A percentile compares a stretch with the other conserved stretches of the same genome.
Evolutionary conservation across 2,888 invertebrate genomes (phyloP).

Genomic region (Silvanus unidentatus): DNA sequence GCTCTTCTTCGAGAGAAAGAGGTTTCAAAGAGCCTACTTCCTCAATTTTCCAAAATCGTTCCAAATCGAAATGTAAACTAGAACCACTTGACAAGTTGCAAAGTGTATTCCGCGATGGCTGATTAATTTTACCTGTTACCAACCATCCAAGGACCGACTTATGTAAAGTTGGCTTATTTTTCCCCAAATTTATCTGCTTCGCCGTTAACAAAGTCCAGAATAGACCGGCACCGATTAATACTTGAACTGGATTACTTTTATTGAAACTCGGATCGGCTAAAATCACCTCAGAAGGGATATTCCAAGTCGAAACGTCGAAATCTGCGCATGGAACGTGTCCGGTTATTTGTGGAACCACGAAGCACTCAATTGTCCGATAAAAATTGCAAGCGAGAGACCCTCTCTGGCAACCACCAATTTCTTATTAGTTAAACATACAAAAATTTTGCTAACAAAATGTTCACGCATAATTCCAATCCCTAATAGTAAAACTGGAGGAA

Average conservation of each 20-base stretch:
- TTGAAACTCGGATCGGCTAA: conserved; percentile 7
- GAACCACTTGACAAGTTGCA: conserved; percentile 4
- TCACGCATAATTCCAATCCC: too few species aligned
- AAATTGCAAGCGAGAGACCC: too few species aligned
- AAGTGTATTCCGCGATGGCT: too few species aligned
- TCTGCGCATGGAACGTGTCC: background rate
- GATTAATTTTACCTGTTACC: too few species aligned
- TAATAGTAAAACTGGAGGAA: too few species aligned
- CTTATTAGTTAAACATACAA: too few species aligned
- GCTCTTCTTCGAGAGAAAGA: too few species aligned
- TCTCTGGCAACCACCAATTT: too few species aligned
- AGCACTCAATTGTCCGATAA: too few species aligned
- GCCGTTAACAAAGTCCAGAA: conserved; percentile 6
- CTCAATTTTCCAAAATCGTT: conserved; percentile 11
- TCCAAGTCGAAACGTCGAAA: background rate
- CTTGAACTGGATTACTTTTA: background rate
- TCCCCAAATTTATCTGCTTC: conserved; percentile 4
- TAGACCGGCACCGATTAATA: conserved; percentile 5
- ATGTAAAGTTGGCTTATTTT: conserved; percentile 6
- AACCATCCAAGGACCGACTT: conserved; percentile 5
- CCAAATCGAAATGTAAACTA: conserved; percentile 8
- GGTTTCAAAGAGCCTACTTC: too few species aligned
- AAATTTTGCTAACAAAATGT: too few species aligned
- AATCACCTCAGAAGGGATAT: conserved; percentile 4
- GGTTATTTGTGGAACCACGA: background rate